phyloP scores from a whole-genome alignment of 2,888 invertebrate species.

The Mythimna vitellina region DNA sequence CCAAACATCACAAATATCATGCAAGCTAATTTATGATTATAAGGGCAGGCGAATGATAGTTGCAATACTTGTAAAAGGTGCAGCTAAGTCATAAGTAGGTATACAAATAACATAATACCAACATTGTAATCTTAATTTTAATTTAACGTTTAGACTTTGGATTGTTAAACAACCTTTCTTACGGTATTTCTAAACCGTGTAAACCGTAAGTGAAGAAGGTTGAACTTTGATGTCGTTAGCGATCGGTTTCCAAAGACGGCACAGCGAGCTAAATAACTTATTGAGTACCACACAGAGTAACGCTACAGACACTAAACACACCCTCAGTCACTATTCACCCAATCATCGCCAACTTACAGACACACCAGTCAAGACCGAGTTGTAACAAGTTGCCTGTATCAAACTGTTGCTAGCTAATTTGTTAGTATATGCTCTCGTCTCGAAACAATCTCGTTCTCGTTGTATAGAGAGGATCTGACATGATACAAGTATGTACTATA shows the following conservation, averaged over 20 bases:
- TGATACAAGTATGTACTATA: neutral
- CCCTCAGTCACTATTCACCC: neutral
- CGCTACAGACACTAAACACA: neutral
- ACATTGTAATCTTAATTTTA: no score
- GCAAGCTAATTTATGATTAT: no score
- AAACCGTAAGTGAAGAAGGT: no score
- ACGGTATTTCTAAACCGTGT: no score
- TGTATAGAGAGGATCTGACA: neutral
- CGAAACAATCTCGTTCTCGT: neutral
- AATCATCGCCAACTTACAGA: neutral
- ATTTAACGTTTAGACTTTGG: no score
- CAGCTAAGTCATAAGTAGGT: no score
- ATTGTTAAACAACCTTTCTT: no score
- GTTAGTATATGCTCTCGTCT: neutral
- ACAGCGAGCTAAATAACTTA: neutral
- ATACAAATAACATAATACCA: no score
- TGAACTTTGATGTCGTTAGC: neutral
- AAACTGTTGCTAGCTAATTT: slow-evolving; percentile 5
- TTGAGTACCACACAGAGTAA: neutral
- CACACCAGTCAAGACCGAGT: neutral
- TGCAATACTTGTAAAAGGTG: no score
- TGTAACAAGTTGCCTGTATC: neutral
- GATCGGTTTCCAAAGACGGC: neutral
- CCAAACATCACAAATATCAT: no score
- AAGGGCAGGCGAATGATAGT: no score